Conservation (phyloP, 37 sponge, comb jelly and placozoan genomes). For the Ianthella basta region DNA sequence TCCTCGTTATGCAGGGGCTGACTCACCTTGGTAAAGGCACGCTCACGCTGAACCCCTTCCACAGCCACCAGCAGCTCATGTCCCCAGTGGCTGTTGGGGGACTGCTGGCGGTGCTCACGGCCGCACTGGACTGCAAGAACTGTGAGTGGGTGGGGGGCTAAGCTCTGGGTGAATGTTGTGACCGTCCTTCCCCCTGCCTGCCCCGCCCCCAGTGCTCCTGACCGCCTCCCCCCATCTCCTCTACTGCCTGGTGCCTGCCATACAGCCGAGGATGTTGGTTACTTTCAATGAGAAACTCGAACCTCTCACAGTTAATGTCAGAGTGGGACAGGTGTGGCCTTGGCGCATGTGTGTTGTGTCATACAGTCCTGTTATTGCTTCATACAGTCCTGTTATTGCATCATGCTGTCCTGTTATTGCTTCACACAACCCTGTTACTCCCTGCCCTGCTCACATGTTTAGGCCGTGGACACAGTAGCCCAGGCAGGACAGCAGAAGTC, state of each 20-base stretch:
- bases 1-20: conserved; percentile 78
- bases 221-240: conserved; percentile 85
- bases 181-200: too few relatives aligned
- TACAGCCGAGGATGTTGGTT: conserved; percentile 98
- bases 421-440: too few relatives aligned
- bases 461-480: conserved; percentile 95
- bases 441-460: too few relatives aligned
- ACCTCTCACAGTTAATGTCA: conserved; percentile 87
- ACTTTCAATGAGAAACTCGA: conserved; percentile 83
- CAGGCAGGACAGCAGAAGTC: conserved; percentile 94
- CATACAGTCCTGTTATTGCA: too few relatives aligned
- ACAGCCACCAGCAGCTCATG: conserved; percentile 86
- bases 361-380: neutral
- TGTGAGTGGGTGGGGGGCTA: conserved; percentile 49
- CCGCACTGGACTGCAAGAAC: conserved; percentile 82
- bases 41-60: conserved; percentile 93
- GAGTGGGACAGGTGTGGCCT: conserved; percentile 91
- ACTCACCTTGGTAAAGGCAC: conserved; percentile 97
- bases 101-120: conserved; percentile 72
- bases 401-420: too few relatives aligned
- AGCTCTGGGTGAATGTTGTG: neutral
- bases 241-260: conserved; percentile 91
- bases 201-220: conserved; percentile 50
- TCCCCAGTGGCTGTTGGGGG: conserved; percentile 90
- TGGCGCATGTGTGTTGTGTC: neutral